Base-by-base conservation (phyloP, 2,113 vertebrate species). In the Sylvietta virens region DNA sequence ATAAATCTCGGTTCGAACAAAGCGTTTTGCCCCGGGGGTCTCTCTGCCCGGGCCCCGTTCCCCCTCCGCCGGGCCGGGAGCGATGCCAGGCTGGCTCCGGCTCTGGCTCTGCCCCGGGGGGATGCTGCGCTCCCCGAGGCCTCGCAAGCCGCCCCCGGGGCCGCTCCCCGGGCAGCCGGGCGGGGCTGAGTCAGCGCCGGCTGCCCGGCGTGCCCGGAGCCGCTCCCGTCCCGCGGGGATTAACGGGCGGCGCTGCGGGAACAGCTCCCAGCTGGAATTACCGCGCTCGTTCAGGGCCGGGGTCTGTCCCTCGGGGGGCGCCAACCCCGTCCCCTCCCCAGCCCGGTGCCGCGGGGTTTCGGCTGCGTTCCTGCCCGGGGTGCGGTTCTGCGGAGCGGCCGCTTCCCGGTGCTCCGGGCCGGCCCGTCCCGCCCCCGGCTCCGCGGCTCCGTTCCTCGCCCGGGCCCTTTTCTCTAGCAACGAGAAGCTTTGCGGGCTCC, bases 101-200 rank as follows among this genome's bases (percentile, higher is more conserved):
- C 7, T 6, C 51, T 39, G 45, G 42, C 26, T 24, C 11, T 7
- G 31, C 3, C 0, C 20, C 1, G 7, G 20, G 7, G 0, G 27
- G 67, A 12, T 6, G 2, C n/a, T 0, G 10, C 2, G 1, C 3
- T 39, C 39, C n/a, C 19, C 0, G 20, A 44, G 11, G 40, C 12
- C 56, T 74, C 6, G 1, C 16, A 11, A 71, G 4, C 15, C 8
- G 2, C 66, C 35, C 6, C 2, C 11, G 7, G 84, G 24, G 26
- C 40, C 17, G 44, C 21, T 51, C 58, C 72, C 57, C 1, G n/a
- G 18, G 60, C 4, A 4, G 33, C 65, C 45, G 3, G 10, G n/a
- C 4, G 13, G 10, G 57, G 17, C 16, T 74, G 93, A 82, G 37
- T 79, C 95, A 92, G 42, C 37, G n/a, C n/a, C n/a, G n/a, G n/a